Percentiles rank a stretch among this genome's conserved stretches.
phyloP scores from a whole-genome alignment of 2,888 invertebrate genomes.

The Branchinecta sandiegonensis region DNA sequence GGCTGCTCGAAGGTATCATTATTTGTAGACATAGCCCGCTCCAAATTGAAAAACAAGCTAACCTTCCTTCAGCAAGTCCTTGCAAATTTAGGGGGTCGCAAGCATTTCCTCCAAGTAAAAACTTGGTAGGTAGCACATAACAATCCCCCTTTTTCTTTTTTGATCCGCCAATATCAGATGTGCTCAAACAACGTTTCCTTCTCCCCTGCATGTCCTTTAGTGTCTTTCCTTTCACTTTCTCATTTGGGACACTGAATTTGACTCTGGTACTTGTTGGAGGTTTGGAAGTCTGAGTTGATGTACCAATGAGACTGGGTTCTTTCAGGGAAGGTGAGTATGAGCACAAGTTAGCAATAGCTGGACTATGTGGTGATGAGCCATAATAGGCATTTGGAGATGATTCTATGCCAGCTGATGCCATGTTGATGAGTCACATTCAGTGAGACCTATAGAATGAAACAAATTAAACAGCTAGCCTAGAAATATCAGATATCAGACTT shows the following conservation, averaged over 20 bases:
- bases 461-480: too few relatives aligned
- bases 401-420: slow-evolving; percentile 6
- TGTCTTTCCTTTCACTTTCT: slow-evolving; percentile 5
- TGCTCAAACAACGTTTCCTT: slow-evolving; percentile 5
- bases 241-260: neutral
- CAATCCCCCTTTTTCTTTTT: slow-evolving; percentile 3
- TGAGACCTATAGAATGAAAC: too few relatives aligned
- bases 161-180: neutral
- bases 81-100: neutral
- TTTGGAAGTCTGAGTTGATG: neutral
- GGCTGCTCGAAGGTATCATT: too few relatives aligned
- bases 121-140: slow-evolving; percentile 5
- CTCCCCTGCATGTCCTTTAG: neutral
- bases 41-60: neutral
- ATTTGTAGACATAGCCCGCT: neutral
- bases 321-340: neutral
- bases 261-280: neutral
- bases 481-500: too few relatives aligned
- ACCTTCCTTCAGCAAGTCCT: slow-evolving; percentile 12
- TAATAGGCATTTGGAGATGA: slow-evolving; percentile 5
- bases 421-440: neutral
- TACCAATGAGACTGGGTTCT: neutral
- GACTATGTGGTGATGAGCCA: slow-evolving; percentile 9
- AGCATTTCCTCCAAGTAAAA: slow-evolving; percentile 3
- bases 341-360: neutral